Percentiles rank a stretch among this genome's conserved stretches.
Evolutionary conservation across 2,888 invertebrate species (phyloP).

Genomic region (Rosalia funebris): DNA sequence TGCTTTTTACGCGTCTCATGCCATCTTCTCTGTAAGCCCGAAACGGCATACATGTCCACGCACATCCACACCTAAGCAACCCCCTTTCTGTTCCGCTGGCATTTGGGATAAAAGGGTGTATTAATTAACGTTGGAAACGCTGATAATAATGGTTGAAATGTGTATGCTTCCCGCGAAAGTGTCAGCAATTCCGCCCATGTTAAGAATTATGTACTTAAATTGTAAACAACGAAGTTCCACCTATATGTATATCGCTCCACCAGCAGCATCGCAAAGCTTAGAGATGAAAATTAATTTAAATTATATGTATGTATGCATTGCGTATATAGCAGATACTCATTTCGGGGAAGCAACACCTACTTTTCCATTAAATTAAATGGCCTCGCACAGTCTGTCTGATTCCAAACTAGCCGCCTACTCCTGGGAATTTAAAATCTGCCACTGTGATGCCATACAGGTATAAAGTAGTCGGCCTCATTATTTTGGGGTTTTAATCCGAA

Average conservation of each 20-base stretch:
- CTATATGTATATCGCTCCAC: background rate
- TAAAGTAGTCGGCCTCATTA: too few species aligned
- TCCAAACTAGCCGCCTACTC: too few species aligned
- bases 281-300: background rate
- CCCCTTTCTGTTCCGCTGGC: background rate
- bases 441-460: too few species aligned
- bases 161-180: background rate
- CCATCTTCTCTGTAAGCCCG: too few species aligned
- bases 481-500: too few species aligned
- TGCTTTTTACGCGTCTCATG: too few species aligned
- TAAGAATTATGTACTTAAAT: background rate
- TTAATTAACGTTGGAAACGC: constrained; percentile 1
- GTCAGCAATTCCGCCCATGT: background rate
- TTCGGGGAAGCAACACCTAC: background rate
- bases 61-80: background rate
- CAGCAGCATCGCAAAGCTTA: background rate
- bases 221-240: background rate
- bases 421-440: too few species aligned
- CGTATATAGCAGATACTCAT: background rate
- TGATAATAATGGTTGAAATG: background rate
- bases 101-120: background rate
- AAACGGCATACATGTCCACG: background rate
- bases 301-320: background rate
- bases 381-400: background rate
- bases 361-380: background rate